These are phyloP conservation scores for Protomyctophum bolini DNA, from an alignment of 2,113 vertebrate species.

Conservation along the genomic window DNA sequence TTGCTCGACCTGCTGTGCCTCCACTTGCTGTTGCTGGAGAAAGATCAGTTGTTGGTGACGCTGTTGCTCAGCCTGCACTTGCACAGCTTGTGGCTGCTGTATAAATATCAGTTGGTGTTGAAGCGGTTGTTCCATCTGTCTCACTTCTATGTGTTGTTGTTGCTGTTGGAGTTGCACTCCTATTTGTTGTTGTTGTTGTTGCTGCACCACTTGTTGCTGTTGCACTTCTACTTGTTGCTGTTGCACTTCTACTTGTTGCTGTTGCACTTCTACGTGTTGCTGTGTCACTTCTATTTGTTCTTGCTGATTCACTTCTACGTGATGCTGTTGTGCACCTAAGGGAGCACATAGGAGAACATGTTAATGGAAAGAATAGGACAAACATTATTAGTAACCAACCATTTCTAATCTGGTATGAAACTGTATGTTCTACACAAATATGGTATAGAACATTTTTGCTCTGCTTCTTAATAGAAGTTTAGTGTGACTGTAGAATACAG, in stretches of 20 bases:
- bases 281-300: background rate
- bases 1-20: background rate
- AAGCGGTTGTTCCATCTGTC: background rate
- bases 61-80: background rate
- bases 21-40: constrained; percentile 31
- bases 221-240: background rate
- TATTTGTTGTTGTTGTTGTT: background rate
- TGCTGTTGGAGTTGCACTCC: constrained; percentile 10
- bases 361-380: background rate
- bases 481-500: too few relatives aligned
- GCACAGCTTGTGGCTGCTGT: background rate
- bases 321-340: background rate
- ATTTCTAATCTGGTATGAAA: too few relatives aligned
- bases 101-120: background rate
- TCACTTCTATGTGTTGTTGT: background rate
- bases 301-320: background rate
- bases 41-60: constrained; percentile 17
- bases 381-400: background rate
- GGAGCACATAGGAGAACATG: background rate
- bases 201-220: background rate
- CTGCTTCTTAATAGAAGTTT: too few relatives aligned
- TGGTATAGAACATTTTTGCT: too few relatives aligned
- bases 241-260: background rate
- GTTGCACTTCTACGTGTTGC: background rate
- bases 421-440: too few relatives aligned